Base-by-base conservation (phyloP, 2,888 invertebrate species). In the Synanthedon myopaeformis region DNA sequence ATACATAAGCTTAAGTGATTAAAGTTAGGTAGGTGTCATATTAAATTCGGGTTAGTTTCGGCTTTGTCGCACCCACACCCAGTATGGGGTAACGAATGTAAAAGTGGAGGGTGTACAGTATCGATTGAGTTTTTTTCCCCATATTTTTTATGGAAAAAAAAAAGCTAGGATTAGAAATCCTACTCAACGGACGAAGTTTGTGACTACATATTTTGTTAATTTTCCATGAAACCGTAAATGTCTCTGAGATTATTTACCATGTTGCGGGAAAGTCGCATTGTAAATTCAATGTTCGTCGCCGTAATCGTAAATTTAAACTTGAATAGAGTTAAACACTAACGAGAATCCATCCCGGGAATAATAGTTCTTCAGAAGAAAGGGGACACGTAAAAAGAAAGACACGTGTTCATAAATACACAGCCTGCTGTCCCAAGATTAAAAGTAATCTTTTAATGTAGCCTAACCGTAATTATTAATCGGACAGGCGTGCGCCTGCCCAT, bases 1-100 rank as follows among this genome's bases (percentile, higher is more conserved):
- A 72, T 74, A 69, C 68, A 64, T 69, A 70, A 64, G 69, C 69
- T 66, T 74, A 75, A 74, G 76, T 81, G 70, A 79, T 81, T 82
- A 76, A 81, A 81, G 76, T 79, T 35, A 35, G 35, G 10, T 35
- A 8, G 35, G 35, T 35, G 10, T 82, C 35, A 8, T 81, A 75
- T 68, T 68, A 70, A 65, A 45, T 72, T 66, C 72, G 67, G 69
- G 61, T 61, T 60, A 58, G 63, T 64, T 62, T 67, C 61, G 62
- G 69, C 65, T 67, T 56, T 59, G 59, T 59, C 59, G 59, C 61
- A 59, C 72, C 59, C 59, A 58, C 61, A 59, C 73, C 59, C 74
- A 67, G 72, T 65, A 72, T 72, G 79, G 80, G 81, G 77, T 75
- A 70, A 70, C 70, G 74, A 72, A 74, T 72, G 64, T 58, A 62